Percentiles rank a stretch among this genome's conserved stretches.
These are phyloP conservation scores for Sthenelais limicola DNA, from an alignment of 2,888 invertebrate species.

Conservation along the genomic window DNA sequence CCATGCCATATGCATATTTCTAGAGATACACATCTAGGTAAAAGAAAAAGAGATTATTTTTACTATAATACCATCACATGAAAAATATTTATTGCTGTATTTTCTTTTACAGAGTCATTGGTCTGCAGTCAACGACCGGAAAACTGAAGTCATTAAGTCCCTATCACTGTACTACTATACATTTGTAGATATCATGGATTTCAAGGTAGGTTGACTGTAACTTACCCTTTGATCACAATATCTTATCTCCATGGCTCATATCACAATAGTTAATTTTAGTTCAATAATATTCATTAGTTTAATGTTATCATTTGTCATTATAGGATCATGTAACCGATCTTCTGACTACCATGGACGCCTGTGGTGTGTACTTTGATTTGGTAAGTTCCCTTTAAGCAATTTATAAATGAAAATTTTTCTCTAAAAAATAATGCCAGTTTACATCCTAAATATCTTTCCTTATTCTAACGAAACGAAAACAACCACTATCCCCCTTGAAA, in stretches of 20 bases:
- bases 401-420: no score
- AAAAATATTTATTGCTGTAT: conserved; percentile 38
- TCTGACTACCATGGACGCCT: conserved; percentile 94
- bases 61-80: no score
- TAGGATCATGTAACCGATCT: conserved; percentile 76
- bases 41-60: no score
- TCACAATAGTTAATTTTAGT: background rate
- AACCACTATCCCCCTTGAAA: no score
- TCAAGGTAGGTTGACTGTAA: conserved; percentile 82
- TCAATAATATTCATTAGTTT: background rate
- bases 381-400: conserved; percentile 75
- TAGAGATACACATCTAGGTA: no score
- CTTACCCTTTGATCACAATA: background rate
- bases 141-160: conserved; percentile 93
- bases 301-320: conserved; percentile 42
- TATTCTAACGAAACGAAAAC: no score
- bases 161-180: conserved; percentile 98
- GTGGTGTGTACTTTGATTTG: conserved; percentile 94
- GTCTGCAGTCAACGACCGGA: conserved; percentile 86
- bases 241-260: background rate
- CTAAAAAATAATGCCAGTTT: no score
- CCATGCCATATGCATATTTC: no score
- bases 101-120: conserved; percentile 74
- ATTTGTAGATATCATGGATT: conserved; percentile 97
- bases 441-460: no score